A percentile compares a stretch with the other conserved stretches of the same genome.
Evolutionary conservation across 2,113 vertebrate genomes (phyloP).

Genomic region (Misgurnus mizolepis): DNA sequence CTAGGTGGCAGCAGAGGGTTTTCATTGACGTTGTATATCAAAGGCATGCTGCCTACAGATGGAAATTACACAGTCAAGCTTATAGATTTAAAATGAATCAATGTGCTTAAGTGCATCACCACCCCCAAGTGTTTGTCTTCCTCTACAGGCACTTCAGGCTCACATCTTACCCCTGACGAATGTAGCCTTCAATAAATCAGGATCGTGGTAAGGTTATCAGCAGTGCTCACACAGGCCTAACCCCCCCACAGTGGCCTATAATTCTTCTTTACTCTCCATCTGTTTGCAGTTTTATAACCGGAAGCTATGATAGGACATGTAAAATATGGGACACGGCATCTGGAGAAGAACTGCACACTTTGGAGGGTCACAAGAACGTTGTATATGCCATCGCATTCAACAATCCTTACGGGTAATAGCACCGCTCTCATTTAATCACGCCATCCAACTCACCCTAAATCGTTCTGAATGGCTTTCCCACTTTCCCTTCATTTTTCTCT

Average conservation of each 20-base stretch:
- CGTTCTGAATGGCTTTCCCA: neutral
- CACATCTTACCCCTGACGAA: constrained; percentile 93
- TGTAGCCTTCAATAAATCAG: constrained; percentile 95
- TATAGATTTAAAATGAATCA: constrained; percentile 53
- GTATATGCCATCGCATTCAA: constrained; percentile 95
- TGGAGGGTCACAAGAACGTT: constrained; percentile 90
- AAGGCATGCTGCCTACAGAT: constrained; percentile 44
- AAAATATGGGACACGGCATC: constrained; percentile 91
- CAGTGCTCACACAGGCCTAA: constrained; percentile 27
- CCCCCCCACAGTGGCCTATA: neutral
- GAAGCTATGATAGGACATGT: constrained; percentile 95
- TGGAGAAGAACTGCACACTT: constrained; percentile 79
- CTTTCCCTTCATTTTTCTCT: neutral
- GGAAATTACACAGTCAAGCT: constrained; percentile 39
- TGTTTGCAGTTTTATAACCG: constrained; percentile 88
- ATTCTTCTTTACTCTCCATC: constrained; percentile 6
- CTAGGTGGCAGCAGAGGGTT: constrained; percentile 63
- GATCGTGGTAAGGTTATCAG: constrained; percentile 82
- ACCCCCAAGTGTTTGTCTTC: constrained; percentile 24
- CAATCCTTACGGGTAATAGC: constrained; percentile 90
- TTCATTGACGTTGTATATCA: constrained; percentile 32
- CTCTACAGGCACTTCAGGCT: constrained; percentile 83
- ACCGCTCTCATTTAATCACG: neutral
- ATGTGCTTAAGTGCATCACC: constrained; percentile 23
- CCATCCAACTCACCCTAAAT: neutral